Conservation (phyloP, 2,797 vertebrate genomes). For the Odontamblyopus rebecca region DNA sequence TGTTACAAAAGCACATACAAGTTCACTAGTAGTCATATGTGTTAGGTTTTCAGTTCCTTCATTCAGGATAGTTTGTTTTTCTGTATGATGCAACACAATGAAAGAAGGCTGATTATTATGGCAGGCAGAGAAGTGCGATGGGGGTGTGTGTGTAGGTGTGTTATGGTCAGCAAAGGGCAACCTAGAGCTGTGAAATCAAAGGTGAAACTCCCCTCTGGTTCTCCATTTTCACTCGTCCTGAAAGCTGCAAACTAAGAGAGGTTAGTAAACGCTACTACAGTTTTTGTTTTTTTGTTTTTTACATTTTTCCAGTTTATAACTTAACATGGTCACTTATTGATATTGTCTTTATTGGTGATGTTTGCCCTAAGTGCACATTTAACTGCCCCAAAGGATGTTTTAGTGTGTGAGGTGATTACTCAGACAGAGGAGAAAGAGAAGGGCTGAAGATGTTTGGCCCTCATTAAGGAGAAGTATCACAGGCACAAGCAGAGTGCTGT, state of each 20-base stretch:
- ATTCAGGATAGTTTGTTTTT: constrained; percentile 43
- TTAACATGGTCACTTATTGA: background rate
- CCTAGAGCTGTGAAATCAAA: constrained; percentile 63
- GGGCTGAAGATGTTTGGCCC: constrained; percentile 52
- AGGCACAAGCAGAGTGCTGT: constrained; percentile 45
- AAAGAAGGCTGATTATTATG: constrained; percentile 70
- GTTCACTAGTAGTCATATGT: constrained; percentile 10
- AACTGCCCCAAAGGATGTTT: constrained; percentile 68
- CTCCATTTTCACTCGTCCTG: constrained; percentile 16
- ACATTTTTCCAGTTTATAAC: background rate
- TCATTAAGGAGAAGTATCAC: constrained; percentile 64
- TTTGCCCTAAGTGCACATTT: constrained; percentile 57
- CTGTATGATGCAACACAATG: constrained; percentile 74
- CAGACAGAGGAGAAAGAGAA: constrained; percentile 20
- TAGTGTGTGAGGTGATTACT: constrained; percentile 60
- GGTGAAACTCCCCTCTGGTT: constrained; percentile 56
- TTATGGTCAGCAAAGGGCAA: constrained; percentile 70
- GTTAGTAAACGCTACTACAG: background rate
- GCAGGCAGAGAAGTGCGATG: constrained; percentile 45
- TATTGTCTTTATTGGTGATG: background rate
- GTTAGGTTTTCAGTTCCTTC: constrained; percentile 43
- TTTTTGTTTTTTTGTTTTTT: background rate
- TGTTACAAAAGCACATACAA: constrained; percentile 16
- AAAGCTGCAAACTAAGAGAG: background rate
- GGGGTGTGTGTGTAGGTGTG: constrained; percentile 22